Percentiles rank a stretch among this genome's conserved stretches.
These are phyloP conservation scores for Leptinotarsa texana DNA, from an alignment of 1,140 invertebrate genomes.

Conservation along the genomic window DNA sequence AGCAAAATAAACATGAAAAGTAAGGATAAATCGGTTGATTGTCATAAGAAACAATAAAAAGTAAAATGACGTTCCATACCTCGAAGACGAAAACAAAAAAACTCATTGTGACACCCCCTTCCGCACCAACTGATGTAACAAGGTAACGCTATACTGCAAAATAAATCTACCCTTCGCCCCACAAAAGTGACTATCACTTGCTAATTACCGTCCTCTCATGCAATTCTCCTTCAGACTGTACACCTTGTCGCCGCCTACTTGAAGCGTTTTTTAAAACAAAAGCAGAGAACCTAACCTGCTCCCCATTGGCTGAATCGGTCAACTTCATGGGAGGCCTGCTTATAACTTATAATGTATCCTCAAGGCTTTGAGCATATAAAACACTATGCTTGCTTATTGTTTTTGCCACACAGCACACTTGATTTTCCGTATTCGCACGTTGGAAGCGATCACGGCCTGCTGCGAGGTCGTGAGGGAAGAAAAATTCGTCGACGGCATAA, in stretches of 20 bases:
- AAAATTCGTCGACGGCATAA: not conserved
- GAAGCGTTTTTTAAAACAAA: conserved; percentile 23
- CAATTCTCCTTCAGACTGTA: conserved; percentile 19
- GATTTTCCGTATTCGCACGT: conserved; percentile 14
- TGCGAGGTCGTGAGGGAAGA: conserved; percentile 5
- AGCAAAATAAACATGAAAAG: too few species aligned
- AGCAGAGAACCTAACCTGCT: conserved; percentile 17
- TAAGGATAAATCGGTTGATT: too few species aligned
- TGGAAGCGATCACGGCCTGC: not conserved
- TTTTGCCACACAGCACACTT: conserved; percentile 8
- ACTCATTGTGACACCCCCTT: not conserved
- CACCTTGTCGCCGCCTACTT: conserved; percentile 24
- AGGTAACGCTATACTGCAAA: not conserved
- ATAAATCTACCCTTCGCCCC: conserved; percentile 7
- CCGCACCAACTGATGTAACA: not conserved
- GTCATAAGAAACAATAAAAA: too few species aligned
- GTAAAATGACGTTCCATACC: not conserved
- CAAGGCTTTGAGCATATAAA: conserved; percentile 23
- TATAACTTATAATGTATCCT: conserved; percentile 24
- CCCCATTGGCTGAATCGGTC: conserved; percentile 14
- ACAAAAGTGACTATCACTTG: conserved; percentile 1
- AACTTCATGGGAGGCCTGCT: conserved; percentile 23
- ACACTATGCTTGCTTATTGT: conserved; percentile 21
- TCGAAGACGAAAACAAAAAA: not conserved
- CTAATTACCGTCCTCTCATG: conserved; percentile 1